Conservation (phyloP, 2,888 invertebrate species). For the Cartodere bifasciata region DNA sequence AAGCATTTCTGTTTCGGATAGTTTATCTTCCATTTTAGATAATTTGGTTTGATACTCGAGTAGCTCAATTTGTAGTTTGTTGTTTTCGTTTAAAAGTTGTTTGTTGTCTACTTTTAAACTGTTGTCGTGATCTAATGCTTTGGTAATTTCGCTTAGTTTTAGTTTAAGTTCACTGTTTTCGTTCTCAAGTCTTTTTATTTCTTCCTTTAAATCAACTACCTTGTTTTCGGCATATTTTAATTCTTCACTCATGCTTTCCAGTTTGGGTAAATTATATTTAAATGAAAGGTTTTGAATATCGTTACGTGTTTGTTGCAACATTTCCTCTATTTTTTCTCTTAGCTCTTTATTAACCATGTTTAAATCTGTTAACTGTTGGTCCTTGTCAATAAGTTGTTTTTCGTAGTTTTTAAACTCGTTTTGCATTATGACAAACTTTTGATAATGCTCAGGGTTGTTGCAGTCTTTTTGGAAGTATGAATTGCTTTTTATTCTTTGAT, state of each 20-base stretch:
- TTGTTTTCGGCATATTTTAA: constrained; percentile 20
- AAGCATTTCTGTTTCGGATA: constrained; percentile 2
- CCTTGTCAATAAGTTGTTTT: constrained; percentile 21
- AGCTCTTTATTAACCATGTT: constrained; percentile 23
- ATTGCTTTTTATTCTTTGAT: constrained; percentile 21
- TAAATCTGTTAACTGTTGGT: constrained; percentile 21
- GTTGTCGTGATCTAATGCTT: constrained; percentile 12
- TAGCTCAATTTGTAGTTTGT: not conserved
- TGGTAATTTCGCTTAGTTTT: constrained; percentile 6
- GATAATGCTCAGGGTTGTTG: constrained; percentile 11
- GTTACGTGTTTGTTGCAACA: constrained; percentile 23
- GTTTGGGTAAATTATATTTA: constrained; percentile 25
- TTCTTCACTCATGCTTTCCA: constrained; percentile 25
- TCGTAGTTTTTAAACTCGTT: constrained; percentile 22
- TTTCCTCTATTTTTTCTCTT: constrained; percentile 25
- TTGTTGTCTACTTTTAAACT: constrained; percentile 8
- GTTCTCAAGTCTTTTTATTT: constrained; percentile 16
- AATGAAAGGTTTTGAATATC: constrained; percentile 25
- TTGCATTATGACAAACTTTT: constrained; percentile 20
- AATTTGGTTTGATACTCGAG: not conserved
- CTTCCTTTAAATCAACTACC: constrained; percentile 19
- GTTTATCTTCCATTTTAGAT: not conserved
- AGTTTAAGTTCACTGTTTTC: constrained; percentile 9
- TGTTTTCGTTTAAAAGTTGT: constrained; percentile 3
- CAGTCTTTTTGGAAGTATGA: constrained; percentile 6